These are phyloP conservation scores for Bombus breviceps DNA, from an alignment of 1,140 invertebrate species.

Conservation along the genomic window DNA sequence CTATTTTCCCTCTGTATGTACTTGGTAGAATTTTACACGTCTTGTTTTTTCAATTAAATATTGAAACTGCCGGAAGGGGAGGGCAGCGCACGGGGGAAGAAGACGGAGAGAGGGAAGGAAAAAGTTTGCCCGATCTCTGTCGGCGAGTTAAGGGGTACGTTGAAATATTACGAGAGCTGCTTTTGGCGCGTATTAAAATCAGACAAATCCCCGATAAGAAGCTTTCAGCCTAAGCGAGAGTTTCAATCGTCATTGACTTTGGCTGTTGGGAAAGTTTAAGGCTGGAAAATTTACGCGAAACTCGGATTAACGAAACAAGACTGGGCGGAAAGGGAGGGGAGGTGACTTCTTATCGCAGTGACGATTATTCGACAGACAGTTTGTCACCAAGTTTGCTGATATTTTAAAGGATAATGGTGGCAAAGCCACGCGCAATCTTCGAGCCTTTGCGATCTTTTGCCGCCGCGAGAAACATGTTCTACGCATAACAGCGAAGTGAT, in stretches of 20 bases:
- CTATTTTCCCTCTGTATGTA: background rate
- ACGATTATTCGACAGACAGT: conserved; percentile 48
- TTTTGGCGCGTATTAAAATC: conserved; percentile 61
- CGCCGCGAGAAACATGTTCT: too few relatives aligned
- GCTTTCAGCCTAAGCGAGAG: conserved; percentile 52
- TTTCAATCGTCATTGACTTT: conserved; percentile 68
- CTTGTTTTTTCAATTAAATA: background rate
- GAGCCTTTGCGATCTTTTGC: background rate
- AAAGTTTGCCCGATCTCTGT: conserved; percentile 35
- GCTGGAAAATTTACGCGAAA: conserved; percentile 56
- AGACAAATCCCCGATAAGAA: conserved; percentile 66
- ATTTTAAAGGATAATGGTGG: conserved; percentile 25
- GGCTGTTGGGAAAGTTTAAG: conserved; percentile 53
- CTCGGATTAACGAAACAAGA: conserved; percentile 51
- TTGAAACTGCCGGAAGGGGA: background rate
- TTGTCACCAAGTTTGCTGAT: conserved; percentile 40
- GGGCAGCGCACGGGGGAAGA: background rate
- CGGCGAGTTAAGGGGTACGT: conserved; percentile 28
- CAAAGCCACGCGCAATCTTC: background rate
- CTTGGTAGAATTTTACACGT: background rate
- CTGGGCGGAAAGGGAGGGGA: background rate
- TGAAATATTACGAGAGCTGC: conserved; percentile 61
- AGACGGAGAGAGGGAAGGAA: background rate
- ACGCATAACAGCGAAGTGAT: background rate
- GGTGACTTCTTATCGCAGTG: conserved; percentile 49